These are phyloP conservation scores for Aurelia sp. DNA, from an alignment of 30 jellyfish, hydroid and myxozoan genomes.

Conservation along the genomic window DNA sequence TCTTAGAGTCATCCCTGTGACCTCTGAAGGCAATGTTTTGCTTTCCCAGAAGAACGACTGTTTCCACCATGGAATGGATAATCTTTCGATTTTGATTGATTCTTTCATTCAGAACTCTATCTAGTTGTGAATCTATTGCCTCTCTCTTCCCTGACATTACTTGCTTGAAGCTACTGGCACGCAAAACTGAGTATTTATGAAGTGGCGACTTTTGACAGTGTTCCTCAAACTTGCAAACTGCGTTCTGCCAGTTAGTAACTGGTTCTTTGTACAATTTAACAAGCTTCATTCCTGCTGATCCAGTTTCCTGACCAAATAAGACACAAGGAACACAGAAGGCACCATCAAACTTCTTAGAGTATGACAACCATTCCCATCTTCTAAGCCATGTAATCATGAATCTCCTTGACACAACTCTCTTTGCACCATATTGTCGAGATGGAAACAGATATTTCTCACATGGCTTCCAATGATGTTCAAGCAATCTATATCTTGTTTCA, in stretches of 20 bases:
- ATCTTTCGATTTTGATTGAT: conserved; percentile 3
- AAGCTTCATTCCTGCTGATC: neutral
- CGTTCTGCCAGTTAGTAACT: conserved; percentile 22
- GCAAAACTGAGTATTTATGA: neutral
- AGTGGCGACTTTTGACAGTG: neutral
- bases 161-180: conserved; percentile 6
- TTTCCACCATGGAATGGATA: conserved; percentile 27
- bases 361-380: conserved; percentile 19
- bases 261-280: conserved; percentile 23
- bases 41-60: conserved; percentile 33
- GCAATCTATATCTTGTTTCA: no score
- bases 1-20: conserved; percentile 21
- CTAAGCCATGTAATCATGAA: conserved; percentile 19
- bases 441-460: no score
- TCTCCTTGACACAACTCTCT: neutral
- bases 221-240: conserved; percentile 4
- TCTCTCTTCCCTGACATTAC: conserved; percentile 15
- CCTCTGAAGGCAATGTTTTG: neutral
- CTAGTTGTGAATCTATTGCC: conserved; percentile 13
- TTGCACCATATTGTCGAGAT: no score
- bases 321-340: conserved; percentile 58
- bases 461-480: no score
- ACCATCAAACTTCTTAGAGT: conserved; percentile 48
- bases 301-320: conserved; percentile 24
- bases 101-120: neutral